Conservation (phyloP, 2,797 vertebrate genomes). For the Megalops cyprinoides region DNA sequence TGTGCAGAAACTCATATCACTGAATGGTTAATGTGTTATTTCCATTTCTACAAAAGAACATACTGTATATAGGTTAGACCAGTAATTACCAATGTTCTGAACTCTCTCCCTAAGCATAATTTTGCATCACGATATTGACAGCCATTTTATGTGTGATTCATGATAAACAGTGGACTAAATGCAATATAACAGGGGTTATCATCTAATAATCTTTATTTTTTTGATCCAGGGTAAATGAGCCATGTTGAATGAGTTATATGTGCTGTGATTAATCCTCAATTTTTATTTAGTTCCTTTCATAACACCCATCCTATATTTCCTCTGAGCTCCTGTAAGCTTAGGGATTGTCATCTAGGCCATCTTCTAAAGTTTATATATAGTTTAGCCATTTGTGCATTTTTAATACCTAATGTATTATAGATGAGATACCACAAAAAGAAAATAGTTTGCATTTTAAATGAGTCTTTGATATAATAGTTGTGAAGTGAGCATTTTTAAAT, state of each 20-base stretch:
- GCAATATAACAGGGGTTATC: background rate
- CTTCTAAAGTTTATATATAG: background rate
- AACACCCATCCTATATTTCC: background rate
- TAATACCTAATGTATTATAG: background rate
- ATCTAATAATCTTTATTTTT: background rate
- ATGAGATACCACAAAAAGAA: constrained; percentile 2
- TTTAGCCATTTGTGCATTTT: background rate
- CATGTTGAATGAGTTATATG: background rate
- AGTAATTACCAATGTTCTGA: background rate
- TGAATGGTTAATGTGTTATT: background rate
- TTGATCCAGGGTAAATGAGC: background rate
- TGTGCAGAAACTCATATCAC: background rate
- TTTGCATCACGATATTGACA: background rate
- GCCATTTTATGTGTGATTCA: background rate
- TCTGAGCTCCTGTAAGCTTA: background rate
- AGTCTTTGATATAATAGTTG: background rate
- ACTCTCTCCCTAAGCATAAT: background rate
- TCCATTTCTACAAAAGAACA: background rate
- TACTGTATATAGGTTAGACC: background rate
- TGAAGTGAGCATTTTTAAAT: background rate
- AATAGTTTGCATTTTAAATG: constrained; percentile 13
- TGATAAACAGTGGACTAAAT: background rate
- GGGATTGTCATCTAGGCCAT: background rate
- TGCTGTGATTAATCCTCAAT: background rate
- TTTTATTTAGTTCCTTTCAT: background rate